Conservation (phyloP, 2,888 invertebrate genomes). For the Nomada fucata region DNA sequence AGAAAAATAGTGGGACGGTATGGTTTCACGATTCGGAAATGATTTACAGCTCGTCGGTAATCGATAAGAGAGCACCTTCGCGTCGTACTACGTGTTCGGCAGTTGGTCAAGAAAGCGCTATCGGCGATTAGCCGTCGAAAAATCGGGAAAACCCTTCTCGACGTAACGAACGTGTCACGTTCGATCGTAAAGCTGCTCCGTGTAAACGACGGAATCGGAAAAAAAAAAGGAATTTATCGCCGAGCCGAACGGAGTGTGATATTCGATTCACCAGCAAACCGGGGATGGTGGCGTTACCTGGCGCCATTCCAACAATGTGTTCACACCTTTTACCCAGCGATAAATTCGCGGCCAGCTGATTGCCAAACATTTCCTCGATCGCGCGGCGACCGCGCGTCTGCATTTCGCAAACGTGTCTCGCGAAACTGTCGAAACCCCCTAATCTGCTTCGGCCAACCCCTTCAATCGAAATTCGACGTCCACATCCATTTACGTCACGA, state of each 20-base stretch:
- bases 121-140: not conserved
- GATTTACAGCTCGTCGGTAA: conserved; percentile 3
- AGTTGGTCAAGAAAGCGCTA: conserved; percentile 44
- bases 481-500: conserved; percentile 21
- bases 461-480: not conserved
- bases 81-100: conserved; percentile 33
- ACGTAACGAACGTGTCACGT: not conserved
- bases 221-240: conserved; percentile 29
- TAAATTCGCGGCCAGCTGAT: conserved; percentile 61
- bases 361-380: conserved; percentile 32
- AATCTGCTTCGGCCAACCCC: not conserved
- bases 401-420: not conserved
- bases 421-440: not conserved
- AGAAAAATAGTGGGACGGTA: not conserved
- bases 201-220: conserved; percentile 10
- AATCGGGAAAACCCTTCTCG: not conserved
- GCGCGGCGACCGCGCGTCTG: conserved; percentile 39
- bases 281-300: conserved; percentile 63
- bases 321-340: conserved; percentile 68
- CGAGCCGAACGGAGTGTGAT: conserved; percentile 18
- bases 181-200: not conserved
- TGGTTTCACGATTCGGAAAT: not conserved
- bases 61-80: not conserved
- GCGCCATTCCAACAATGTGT: conserved; percentile 74
- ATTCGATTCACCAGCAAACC: conserved; percentile 26